phyloP scores from a whole-genome alignment of 2,888 invertebrate genomes.

The Stenodera caucasica region DNA sequence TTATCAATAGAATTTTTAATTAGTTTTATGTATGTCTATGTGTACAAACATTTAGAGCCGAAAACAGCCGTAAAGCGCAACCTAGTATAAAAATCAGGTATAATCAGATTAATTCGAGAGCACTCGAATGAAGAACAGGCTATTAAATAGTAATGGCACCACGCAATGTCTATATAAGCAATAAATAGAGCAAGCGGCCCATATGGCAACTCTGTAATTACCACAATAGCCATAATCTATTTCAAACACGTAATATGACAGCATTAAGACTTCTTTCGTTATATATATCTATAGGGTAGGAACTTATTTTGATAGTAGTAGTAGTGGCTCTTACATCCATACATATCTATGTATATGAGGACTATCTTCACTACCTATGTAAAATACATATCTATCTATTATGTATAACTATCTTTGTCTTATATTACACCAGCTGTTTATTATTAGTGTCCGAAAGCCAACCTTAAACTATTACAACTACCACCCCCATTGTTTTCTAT shows the following conservation, averaged over 20 bases:
- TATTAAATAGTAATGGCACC: constrained; percentile 48
- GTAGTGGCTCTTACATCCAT: background rate
- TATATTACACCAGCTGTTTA: constrained; percentile 48
- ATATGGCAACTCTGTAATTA: constrained; percentile 55
- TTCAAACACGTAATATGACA: constrained; percentile 57
- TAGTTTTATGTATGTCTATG: constrained; percentile 14
- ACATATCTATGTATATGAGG: constrained; percentile 53
- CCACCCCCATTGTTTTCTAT: constrained; percentile 33
- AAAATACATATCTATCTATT: too few relatives aligned
- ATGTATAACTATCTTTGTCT: constrained; percentile 31
- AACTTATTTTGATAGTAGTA: background rate
- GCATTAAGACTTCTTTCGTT: constrained; percentile 56
- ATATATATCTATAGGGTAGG: constrained; percentile 51
- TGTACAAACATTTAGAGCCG: background rate
- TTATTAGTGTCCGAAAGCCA: constrained; percentile 44
- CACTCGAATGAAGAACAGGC: constrained; percentile 33
- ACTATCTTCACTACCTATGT: constrained; percentile 50
- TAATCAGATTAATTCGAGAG: constrained; percentile 31
- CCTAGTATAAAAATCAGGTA: constrained; percentile 30
- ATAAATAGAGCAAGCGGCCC: constrained; percentile 44
- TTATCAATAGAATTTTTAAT: constrained; percentile 9
- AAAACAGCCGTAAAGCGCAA: constrained; percentile 16
- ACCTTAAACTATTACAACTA: constrained; percentile 33
- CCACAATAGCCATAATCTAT: constrained; percentile 56
- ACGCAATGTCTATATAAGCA: constrained; percentile 47